Base-by-base conservation (phyloP, 2,888 invertebrate species). In the Carcina quercana region DNA sequence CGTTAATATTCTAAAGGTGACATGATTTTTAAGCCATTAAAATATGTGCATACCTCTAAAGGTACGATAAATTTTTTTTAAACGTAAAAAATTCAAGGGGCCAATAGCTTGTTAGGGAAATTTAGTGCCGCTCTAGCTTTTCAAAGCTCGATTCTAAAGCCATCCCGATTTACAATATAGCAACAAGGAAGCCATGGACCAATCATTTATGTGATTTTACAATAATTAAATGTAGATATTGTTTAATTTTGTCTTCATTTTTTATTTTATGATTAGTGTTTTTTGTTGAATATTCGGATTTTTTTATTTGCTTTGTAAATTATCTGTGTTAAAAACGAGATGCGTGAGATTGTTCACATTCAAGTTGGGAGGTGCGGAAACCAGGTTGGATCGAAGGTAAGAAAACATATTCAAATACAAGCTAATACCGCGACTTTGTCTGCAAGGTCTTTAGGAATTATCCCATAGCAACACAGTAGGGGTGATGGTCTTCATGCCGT, bases 301-400 rank as follows among this genome's bases (percentile, higher is more conserved):
- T 21, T 25, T 47, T 40, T 37, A 35, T 38, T 22, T 59, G 59
- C 51, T 52, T 49, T 42, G 33, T 33, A 72, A 73, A 73, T 70
- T 67, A 15, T 34, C 37, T 19, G 60, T 59, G 21, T 13, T 10
- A n/a, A 14, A 19, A 5, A 19, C 13, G 80, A 59, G 50, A 93
- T 93, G 93, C 88, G 92, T 72, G 93, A 93, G 86, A 92, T 93
- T 50, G 91, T 93, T 32, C 91, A 92, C 65, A 76, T 93, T 42
- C 92, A 93, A 71, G 91, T 76, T 17, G 82, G 82, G 4, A 60
- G 74, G 38, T 80, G 80, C 26, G 82, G 82, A 2, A 82, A 82
- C 86, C 92, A 93, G 71, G 92, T 93, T 54, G 93, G 92, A 36
- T 86, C 91, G 26, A 92, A 92, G 88, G 92, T 92, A 69, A 75